A percentile compares a stretch with the other conserved stretches of the same genome.
Evolutionary conservation across 1,140 invertebrate species (phyloP).

Genomic region (Drosophila punjabiensis): DNA sequence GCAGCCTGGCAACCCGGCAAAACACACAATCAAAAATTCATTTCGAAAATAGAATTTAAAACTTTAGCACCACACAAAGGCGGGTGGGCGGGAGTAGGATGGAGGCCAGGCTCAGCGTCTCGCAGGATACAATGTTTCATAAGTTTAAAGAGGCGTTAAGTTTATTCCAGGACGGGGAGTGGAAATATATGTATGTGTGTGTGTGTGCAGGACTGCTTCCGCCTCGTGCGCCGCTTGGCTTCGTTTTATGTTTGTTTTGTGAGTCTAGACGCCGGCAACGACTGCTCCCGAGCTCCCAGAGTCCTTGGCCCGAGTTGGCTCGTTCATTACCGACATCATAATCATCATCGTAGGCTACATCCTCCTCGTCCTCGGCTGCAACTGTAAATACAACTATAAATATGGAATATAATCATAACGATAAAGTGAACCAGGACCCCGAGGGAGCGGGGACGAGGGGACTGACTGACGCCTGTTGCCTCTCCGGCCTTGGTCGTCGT

Average conservation of each 20-base stretch:
- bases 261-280: conserved; percentile 70
- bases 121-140: conserved; percentile 71
- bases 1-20: conserved; percentile 29
- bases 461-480: conserved; percentile 33
- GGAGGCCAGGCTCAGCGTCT: conserved; percentile 20
- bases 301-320: conserved; percentile 63
- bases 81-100: neutral
- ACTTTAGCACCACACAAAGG: conserved; percentile 35
- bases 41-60: conserved; percentile 51
- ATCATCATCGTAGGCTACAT: conserved; percentile 24
- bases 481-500: conserved; percentile 22
- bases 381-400: conserved; percentile 73
- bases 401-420: conserved; percentile 63
- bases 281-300: conserved; percentile 37
- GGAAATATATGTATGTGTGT: neutral
- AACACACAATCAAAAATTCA: conserved; percentile 50
- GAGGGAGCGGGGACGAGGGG: conserved; percentile 1
- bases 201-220: conserved; percentile 19
- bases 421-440: conserved; percentile 50
- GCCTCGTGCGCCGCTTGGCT: conserved; percentile 35
- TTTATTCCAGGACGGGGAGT: conserved; percentile 51
- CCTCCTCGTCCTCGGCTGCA: neutral
- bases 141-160: conserved; percentile 81
- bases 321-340: conserved; percentile 68
- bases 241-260: conserved; percentile 75